Base-by-base conservation (phyloP, 2,888 invertebrate species). In the Nudaria mundana region DNA sequence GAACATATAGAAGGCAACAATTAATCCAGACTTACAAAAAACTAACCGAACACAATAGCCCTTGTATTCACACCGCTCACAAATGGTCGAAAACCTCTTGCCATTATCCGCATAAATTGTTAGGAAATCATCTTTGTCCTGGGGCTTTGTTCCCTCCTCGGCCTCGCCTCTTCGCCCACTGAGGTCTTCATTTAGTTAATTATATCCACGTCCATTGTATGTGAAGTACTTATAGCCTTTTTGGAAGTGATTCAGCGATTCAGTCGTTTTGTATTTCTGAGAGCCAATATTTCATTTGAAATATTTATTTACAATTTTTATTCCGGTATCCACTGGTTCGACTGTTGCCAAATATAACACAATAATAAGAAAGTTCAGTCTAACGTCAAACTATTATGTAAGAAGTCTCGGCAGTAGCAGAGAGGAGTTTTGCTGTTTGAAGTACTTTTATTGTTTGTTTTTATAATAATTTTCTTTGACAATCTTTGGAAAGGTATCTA, bases 141-240 rank as follows among this genome's bases (percentile, higher is more conserved):
- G 45, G 43, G 16, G 57, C 55, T 61, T 71, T 69, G 68, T 69
- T 63, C 48, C 45, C 44, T n/a, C n/a, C n/a, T n/a, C n/a, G n/a
- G n/a, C n/a, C n/a, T 37, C 40, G 46, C 48, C 51, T 59, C 57
- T 54, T 49, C 52, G 37, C 33, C 47, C 51, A 63, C 52, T 63
- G 65, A 57, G 66, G 60, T 63, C 70, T 63, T 64, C 68, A 68
- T 69, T 71, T 57, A 56, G 55, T 67, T 71, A 71, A 71, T 71
- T 68, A 69, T 60, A 60, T 53, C 44, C 46, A 48, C 20, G 33
- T 41, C 41, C 41, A 59, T 67, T 60, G 59, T 68, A 48, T 48
- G 48, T 41, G 28, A 39, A 44, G 52, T 55, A 56, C 54, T 62
- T 58, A 56, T 62, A 60, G 55, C 62, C 20, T 20, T 20, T 20